Base-by-base conservation (phyloP, 2,888 invertebrate species). In the Lacanobia oleracea region DNA sequence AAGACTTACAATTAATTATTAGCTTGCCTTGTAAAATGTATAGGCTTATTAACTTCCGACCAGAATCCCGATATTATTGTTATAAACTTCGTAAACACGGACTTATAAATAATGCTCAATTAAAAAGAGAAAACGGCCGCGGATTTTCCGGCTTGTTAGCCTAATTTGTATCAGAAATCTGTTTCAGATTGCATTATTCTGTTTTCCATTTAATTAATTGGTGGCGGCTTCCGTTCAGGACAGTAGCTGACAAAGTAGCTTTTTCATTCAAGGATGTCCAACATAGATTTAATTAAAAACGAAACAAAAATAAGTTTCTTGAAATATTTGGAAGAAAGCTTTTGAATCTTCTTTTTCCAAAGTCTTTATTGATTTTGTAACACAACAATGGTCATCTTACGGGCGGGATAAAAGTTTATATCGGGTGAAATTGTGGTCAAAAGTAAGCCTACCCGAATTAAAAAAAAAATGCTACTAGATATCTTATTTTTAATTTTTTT, bases 21-120 rank as follows among this genome's bases (percentile, higher is more conserved):
- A 60, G 45, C 12, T 61, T 59, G 18, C 21, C 62, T 48, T 18
- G 48, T 48, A 48, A 45, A n/a, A 8, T 48, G 18, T 48, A 18
- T 8, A 18, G 18, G 43, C 16, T 72, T 62, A 66, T 80, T 69
- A 75, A 72, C 51, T 71, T 75, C 64, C 27, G 40, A 71, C 66
- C 48, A 75, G 60, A 66, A 69, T 54, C 64, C 65, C 61, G 50
- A 51, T 74, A 48, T 70, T 78, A 73, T 75, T 81, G 61, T 78
- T 67, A 72, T 67, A 82, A 83, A 83, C 70, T 85, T 84, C 77
- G 75, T 68, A 74, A 86, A 79, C 78, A 80, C 71, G 77, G 76
- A 74, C 84, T 77, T 83, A 86, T 89, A 86, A 90, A 90, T 90
- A 87, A 86, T 79, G 82, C 85, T 87, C 90, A 88, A 90, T 91